phyloP scores from a whole-genome alignment of 1,140 invertebrate genomes.

The Apis florea region DNA sequence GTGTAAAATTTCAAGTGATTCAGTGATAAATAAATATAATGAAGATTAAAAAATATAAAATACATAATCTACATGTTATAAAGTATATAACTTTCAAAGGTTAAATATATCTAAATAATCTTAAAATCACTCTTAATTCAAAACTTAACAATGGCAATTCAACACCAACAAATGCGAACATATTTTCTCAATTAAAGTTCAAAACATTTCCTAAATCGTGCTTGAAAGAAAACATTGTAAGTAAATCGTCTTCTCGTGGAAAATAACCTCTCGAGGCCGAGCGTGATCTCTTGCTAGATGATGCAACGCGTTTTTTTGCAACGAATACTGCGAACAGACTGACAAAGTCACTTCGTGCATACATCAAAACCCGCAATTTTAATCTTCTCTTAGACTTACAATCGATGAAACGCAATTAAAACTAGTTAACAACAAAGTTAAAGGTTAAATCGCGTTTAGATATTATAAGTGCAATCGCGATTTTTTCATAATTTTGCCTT shows the following conservation, averaged over 20 bases:
- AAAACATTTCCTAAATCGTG: background rate
- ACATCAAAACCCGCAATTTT: background rate
- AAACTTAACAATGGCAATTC: too few relatives aligned
- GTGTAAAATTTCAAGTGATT: too few relatives aligned
- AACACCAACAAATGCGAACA: background rate
- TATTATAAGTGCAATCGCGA: background rate
- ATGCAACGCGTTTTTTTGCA: conserved; percentile 20
- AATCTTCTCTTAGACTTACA: background rate
- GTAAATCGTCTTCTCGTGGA: conserved; percentile 2
- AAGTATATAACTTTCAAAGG: too few relatives aligned
- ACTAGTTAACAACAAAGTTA: background rate
- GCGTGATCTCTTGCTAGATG: background rate
- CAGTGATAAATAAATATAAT: too few relatives aligned
- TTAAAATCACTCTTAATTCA: background rate
- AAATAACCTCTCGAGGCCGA: conserved; percentile 20
- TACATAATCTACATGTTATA: too few relatives aligned
- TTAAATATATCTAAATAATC: too few relatives aligned
- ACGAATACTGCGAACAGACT: background rate
- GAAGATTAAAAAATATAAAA: too few relatives aligned
- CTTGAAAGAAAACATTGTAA: conserved; percentile 15
- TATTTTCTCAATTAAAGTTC: background rate
- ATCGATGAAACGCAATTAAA: background rate
- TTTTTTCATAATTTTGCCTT: conserved; percentile 7
- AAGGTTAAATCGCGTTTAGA: background rate
- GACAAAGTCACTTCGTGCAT: conserved; percentile 9